phyloP scores from a whole-genome alignment of 1,140 invertebrate species.

The Maniola jurtina region DNA sequence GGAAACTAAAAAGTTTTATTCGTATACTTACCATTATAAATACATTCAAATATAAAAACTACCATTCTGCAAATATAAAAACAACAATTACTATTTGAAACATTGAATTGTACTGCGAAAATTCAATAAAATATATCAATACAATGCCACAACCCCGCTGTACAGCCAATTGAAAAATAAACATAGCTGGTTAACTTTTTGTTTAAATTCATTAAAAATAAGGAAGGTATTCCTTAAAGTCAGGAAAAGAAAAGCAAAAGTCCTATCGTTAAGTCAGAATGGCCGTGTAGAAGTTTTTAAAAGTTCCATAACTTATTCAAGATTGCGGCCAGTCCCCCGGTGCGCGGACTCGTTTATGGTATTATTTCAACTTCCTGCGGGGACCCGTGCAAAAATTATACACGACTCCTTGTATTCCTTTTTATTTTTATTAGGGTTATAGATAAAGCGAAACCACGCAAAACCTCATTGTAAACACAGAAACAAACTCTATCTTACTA shows the following conservation, averaged over 20 bases:
- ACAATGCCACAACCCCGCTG: no score
- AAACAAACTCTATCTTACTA: neutral
- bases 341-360: conserved; percentile 18
- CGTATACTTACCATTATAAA: no score
- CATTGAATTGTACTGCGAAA: no score
- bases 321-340: conserved; percentile 19
- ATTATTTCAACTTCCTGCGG: conserved; percentile 21
- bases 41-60: no score
- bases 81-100: no score
- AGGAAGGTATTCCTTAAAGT: neutral
- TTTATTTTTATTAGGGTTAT: conserved; percentile 10
- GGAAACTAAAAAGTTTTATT: no score
- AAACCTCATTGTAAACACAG: neutral
- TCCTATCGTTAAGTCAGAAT: conserved; percentile 19
- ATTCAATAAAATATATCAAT: no score
- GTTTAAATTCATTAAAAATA: no score
- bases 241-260: conserved; percentile 8
- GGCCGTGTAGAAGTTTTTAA: conserved; percentile 18
- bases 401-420: neutral
- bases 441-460: conserved; percentile 8
- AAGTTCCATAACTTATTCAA: conserved; percentile 25
- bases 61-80: no score
- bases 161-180: no score
- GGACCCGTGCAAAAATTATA: conserved; percentile 12
- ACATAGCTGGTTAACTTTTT: no score